phyloP scores from a whole-genome alignment of 2,113 vertebrate genomes.

The Ctenomys sociabilis region DNA sequence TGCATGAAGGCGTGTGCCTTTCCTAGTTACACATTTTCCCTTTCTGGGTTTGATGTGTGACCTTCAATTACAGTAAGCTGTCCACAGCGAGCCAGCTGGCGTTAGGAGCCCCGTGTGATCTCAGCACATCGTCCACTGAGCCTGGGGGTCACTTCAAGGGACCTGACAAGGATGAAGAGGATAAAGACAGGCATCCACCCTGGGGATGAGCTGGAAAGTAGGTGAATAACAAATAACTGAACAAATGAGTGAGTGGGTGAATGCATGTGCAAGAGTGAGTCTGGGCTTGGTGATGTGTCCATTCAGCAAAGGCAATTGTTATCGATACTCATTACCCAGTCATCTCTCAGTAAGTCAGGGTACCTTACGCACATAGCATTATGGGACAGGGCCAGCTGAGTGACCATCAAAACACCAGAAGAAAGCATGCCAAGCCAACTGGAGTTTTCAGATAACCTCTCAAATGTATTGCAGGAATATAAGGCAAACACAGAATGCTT shows the following conservation, averaged over 20 bases:
- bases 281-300: background rate
- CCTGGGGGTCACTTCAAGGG: background rate
- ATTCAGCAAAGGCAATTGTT: background rate
- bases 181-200: background rate
- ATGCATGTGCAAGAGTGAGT: background rate
- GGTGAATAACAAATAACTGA: background rate
- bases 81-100: background rate
- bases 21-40: background rate
- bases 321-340: background rate
- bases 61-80: background rate
- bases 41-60: background rate
- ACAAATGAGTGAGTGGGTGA: too few species aligned
- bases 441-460: background rate
- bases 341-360: background rate
- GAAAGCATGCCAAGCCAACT: background rate
- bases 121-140: background rate
- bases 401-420: background rate
- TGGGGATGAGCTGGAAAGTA: background rate
- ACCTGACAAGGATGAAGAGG: too few species aligned
- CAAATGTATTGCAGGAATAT: background rate
- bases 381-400: background rate
- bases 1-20: background rate
- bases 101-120: background rate
- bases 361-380: background rate
- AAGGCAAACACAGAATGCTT: background rate